These are phyloP conservation scores for rabbit (Oryctolagus cuniculus) DNA, from an alignment of 2,113 vertebrate genomes.

Conservation along the genomic window mOryCun1.1 NC_091443.1:84241501-84242000, in stretches of 20 bases:
- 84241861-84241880: slow-evolving; percentile 45
- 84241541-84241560: slow-evolving; percentile 8
- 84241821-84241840: slow-evolving; percentile 67
- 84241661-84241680: slow-evolving; percentile 75
- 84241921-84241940: slow-evolving; percentile 31
- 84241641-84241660: slow-evolving; percentile 49
- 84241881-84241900: neutral
- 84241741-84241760: slow-evolving; percentile 67
- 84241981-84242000: slow-evolving; percentile 38
- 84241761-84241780: slow-evolving; percentile 68
- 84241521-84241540: neutral
- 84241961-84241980: neutral
- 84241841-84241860: slow-evolving; percentile 62
- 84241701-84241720: slow-evolving; percentile 72
- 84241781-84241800: slow-evolving; percentile 82
- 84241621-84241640: slow-evolving; percentile 53
- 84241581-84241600: slow-evolving; percentile 61
- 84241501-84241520: slow-evolving; percentile 42
- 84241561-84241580: slow-evolving; percentile 57
- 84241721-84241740: slow-evolving; percentile 83
- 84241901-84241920: slow-evolving; percentile 15
- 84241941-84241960: neutral
- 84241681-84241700: slow-evolving; percentile 72
- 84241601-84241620: neutral
- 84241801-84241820: slow-evolving; percentile 78